phyloP scores from a whole-genome alignment of 1,140 invertebrate species.

The Euglossa dilemma region DNA sequence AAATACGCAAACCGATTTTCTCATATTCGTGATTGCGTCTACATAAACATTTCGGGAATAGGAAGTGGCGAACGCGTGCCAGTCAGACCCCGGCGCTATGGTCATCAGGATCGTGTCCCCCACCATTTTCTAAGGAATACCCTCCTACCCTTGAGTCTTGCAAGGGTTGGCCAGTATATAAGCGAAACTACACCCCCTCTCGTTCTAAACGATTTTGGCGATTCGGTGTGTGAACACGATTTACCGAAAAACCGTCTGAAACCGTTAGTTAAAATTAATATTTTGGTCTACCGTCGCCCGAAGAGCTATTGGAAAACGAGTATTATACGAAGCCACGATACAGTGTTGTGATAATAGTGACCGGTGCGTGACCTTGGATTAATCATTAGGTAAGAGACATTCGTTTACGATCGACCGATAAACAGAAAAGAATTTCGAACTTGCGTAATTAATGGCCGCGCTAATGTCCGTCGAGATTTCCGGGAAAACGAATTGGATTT shows the following conservation, averaged over 20 bases:
- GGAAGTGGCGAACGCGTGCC: constrained; percentile 55
- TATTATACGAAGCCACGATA: not conserved
- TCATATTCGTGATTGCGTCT: not conserved
- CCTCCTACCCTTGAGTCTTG: constrained; percentile 46
- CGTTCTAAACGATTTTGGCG: constrained; percentile 42
- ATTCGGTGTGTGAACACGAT: not conserved
- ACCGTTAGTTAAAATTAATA: not conserved
- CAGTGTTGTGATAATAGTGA: constrained; percentile 67
- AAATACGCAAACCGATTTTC: constrained; percentile 4
- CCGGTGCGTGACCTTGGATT: constrained; percentile 57
- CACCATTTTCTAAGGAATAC: constrained; percentile 54
- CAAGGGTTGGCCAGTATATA: constrained; percentile 71
- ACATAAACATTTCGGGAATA: constrained; percentile 51
- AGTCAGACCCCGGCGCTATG: constrained; percentile 20
- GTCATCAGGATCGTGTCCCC: constrained; percentile 51
- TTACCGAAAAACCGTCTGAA: not conserved
- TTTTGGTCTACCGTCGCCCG: not conserved
- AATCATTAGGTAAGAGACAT: constrained; percentile 57
- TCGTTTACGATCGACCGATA: not conserved
- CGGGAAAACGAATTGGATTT: not conserved
- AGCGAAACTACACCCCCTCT: constrained; percentile 55
- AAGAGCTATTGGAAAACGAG: not conserved
- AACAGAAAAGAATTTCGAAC: not conserved
- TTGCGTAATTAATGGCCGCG: not conserved
- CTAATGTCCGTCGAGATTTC: not conserved